phyloP scores from a whole-genome alignment of 2,888 invertebrate genomes.

The Apomyelois bistriatella region DNA sequence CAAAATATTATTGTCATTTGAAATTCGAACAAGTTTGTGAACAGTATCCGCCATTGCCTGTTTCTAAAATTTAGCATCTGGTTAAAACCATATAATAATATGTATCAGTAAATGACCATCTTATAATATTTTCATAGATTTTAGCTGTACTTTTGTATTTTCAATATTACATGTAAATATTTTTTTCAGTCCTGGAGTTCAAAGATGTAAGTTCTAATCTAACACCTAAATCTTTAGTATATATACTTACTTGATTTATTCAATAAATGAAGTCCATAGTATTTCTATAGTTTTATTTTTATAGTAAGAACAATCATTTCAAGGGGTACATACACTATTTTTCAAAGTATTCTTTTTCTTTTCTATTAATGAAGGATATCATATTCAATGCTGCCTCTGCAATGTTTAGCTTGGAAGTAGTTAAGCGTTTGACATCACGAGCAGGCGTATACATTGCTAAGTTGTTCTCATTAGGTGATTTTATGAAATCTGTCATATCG shows the following conservation, averaged over 20 bases:
- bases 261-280: slow-evolving; percentile 6
- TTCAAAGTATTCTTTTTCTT: slow-evolving; percentile 43
- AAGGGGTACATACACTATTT: slow-evolving; percentile 3
- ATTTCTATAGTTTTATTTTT: background rate
- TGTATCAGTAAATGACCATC: no score
- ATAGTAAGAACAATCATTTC: background rate
- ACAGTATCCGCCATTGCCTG: no score
- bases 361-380: slow-evolving; percentile 45
- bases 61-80: no score
- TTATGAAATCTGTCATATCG: slow-evolving; percentile 12
- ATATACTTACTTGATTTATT: slow-evolving; percentile 11
- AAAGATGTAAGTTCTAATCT: background rate
- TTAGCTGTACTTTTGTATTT: slow-evolving; percentile 2
- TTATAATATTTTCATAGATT: background rate
- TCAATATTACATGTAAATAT: background rate
- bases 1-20: no score
- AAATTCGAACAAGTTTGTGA: no score
- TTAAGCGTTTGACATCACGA: background rate
- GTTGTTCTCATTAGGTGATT: slow-evolving; percentile 17
- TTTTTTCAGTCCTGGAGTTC: slow-evolving; percentile 2
- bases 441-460: background rate
- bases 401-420: slow-evolving; percentile 12
- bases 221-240: slow-evolving; percentile 1
- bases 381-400: slow-evolving; percentile 40
- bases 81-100: no score